These are phyloP conservation scores for Perizoma affinitatum DNA, from an alignment of 2,888 invertebrate genomes.

Conservation along the genomic window DNA sequence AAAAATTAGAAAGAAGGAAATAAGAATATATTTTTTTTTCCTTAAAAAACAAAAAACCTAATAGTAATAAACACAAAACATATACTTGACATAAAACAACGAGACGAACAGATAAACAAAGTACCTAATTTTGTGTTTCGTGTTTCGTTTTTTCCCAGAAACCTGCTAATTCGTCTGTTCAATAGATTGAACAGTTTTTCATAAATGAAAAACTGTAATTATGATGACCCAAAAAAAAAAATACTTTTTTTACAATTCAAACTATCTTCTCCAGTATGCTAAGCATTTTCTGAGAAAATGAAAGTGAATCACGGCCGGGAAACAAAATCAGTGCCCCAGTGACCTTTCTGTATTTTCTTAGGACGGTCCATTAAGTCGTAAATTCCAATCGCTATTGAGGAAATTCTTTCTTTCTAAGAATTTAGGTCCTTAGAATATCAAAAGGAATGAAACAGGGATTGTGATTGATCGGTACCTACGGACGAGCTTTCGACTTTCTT, in stretches of 20 bases:
- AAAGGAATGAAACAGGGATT: constrained; percentile 8
- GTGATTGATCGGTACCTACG: constrained; percentile 16
- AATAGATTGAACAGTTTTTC: too few species aligned
- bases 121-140: too few species aligned
- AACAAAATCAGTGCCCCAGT: constrained; percentile 55
- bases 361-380: constrained; percentile 62
- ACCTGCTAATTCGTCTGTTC: too few species aligned
- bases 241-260: not conserved
- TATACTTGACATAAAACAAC: too few species aligned
- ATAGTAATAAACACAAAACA: too few species aligned
- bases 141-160: too few species aligned
- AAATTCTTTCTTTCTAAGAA: constrained; percentile 39
- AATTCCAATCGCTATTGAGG: constrained; percentile 52
- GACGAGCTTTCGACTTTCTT: constrained; percentile 3
- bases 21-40: too few species aligned
- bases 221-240: too few species aligned
- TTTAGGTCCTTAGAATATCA: constrained; percentile 28
- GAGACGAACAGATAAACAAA: too few species aligned
- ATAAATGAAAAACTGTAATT: too few species aligned
- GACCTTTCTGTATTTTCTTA: constrained; percentile 61
- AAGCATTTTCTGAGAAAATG: constrained; percentile 28
- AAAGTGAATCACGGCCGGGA: constrained; percentile 49
- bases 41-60: too few species aligned
- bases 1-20: too few species aligned
- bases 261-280: constrained; percentile 12